phyloP scores from a whole-genome alignment of 2,797 vertebrate genomes.

The Helicolenus hilgendorfi region DNA sequence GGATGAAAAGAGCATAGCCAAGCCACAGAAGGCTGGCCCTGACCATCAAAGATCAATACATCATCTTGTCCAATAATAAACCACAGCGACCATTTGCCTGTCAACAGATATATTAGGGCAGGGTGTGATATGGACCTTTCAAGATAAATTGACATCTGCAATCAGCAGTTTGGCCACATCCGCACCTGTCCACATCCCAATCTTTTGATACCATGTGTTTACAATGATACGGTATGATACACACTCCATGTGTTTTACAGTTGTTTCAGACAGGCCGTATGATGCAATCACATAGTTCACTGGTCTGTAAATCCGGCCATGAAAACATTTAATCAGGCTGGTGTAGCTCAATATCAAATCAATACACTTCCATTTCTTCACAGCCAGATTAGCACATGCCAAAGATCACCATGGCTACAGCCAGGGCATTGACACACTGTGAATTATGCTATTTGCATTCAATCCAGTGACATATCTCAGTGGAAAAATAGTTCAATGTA shows the following conservation, averaged over 20 bases:
- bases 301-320: conserved; percentile 65
- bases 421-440: background rate
- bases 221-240: background rate
- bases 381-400: conserved; percentile 60
- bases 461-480: background rate
- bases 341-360: conserved; percentile 76
- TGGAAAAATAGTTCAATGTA: background rate
- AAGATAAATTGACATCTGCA: conserved; percentile 14
- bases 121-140: conserved; percentile 16
- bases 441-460: conserved; percentile 22
- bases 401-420: conserved; percentile 51
- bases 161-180: background rate
- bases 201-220: background rate
- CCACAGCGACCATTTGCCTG: conserved; percentile 43
- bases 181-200: background rate
- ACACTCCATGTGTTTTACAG: background rate
- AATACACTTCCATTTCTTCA: conserved; percentile 63
- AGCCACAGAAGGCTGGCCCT: conserved; percentile 25
- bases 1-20: conserved; percentile 46
- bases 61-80: conserved; percentile 71
- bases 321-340: conserved; percentile 74
- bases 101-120: conserved; percentile 48
- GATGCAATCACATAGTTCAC: conserved; percentile 72
- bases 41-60: conserved; percentile 65
- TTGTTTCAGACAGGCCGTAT: conserved; percentile 3